phyloP scores from a whole-genome alignment of 64 coral and sea anemone species.

The Catalaphyllia jardinei region DNA sequence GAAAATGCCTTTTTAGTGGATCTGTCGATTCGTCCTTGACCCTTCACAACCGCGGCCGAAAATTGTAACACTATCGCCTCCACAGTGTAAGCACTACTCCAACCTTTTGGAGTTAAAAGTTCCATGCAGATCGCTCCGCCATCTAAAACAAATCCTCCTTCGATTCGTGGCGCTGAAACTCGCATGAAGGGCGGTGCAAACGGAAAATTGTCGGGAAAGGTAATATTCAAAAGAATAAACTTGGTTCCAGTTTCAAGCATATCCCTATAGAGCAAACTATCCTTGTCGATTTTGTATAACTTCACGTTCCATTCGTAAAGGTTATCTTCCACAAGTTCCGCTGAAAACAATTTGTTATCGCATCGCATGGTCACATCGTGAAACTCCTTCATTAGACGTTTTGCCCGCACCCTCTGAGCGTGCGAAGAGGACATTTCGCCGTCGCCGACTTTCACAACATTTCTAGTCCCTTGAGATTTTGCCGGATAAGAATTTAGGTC shows the following conservation, averaged over 20 bases:
- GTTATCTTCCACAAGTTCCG: conserved; percentile 89
- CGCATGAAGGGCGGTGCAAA: conserved; percentile 97
- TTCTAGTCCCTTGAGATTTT: background rate
- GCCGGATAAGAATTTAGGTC: conserved; percentile 36
- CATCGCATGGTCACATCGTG: conserved; percentile 77
- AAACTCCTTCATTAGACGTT: conserved; percentile 92
- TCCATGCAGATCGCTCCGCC: conserved; percentile 96
- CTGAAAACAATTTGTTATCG: conserved; percentile 89
- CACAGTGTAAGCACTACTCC: conserved; percentile 89
- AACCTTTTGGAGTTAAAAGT: conserved; percentile 88
- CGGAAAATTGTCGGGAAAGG: conserved; percentile 91
- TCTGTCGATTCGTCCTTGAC: conserved; percentile 87
- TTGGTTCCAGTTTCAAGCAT: conserved; percentile 91
- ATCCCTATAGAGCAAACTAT: conserved; percentile 88
- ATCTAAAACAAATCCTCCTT: conserved; percentile 90
- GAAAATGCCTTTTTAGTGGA: conserved; percentile 88
- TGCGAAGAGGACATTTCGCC: conserved; percentile 82
- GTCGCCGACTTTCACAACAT: conserved; percentile 17
- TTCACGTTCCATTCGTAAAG: conserved; percentile 96
- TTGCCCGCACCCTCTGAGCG: conserved; percentile 79
- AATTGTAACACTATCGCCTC: conserved; percentile 89
- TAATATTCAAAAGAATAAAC: conserved; percentile 90
- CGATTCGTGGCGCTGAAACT: conserved; percentile 87
- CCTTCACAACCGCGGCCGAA: conserved; percentile 90
- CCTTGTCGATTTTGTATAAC: conserved; percentile 86